Conservation (phyloP, 2,888 invertebrate genomes). For the Volucella bombylans region DNA sequence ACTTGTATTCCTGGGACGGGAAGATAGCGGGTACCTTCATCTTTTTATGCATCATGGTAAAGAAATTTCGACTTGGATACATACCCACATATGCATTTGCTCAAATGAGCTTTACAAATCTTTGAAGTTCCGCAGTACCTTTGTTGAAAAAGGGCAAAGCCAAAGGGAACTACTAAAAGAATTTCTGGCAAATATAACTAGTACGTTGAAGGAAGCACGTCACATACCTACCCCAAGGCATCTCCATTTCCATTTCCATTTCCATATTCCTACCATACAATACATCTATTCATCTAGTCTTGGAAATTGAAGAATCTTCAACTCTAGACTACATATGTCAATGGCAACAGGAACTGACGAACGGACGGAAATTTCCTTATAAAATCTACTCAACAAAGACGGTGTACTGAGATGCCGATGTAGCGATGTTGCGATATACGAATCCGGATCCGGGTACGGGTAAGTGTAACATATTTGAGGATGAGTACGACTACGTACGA, state of each 20-base stretch:
- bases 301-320: neutral
- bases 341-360: constrained; percentile 62
- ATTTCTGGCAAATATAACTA: constrained; percentile 49
- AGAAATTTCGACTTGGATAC: constrained; percentile 58
- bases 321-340: neutral
- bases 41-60: constrained; percentile 58
- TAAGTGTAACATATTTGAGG: no score
- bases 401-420: constrained; percentile 10
- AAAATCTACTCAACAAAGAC: constrained; percentile 48
- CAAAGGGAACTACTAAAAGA: constrained; percentile 13
- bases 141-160: constrained; percentile 40
- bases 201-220: constrained; percentile 46
- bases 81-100: constrained; percentile 74
- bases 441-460: no score
- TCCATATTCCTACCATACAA: constrained; percentile 18
- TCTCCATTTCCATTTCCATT: constrained; percentile 34
- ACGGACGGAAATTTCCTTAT: constrained; percentile 64
- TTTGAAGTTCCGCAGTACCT: constrained; percentile 38
- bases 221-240: constrained; percentile 51
- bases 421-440: neutral
- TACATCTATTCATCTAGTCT: neutral
- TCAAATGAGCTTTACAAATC: constrained; percentile 79
- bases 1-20: constrained; percentile 30
- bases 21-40: constrained; percentile 42
- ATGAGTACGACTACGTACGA: no score